Evolutionary conservation across 2,113 vertebrate genomes (phyloP).

Genomic region (Seriola dumerili): DNA sequence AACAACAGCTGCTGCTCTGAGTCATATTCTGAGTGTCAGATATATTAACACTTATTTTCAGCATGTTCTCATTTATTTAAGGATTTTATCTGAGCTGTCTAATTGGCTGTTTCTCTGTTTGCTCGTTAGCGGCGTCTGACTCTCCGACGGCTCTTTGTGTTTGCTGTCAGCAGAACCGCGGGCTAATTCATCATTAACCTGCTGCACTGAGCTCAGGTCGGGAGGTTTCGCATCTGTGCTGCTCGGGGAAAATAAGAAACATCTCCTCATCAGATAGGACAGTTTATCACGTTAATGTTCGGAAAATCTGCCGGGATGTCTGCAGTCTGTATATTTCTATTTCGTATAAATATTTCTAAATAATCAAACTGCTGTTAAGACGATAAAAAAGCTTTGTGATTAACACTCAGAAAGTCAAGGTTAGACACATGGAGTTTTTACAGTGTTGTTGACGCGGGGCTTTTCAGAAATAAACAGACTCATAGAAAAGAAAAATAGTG

Average conservation of each 20-base stretch:
- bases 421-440: background rate
- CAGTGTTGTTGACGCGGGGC: background rate
- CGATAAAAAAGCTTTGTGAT: background rate
- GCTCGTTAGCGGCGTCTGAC: background rate
- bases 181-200: conserved; percentile 21
- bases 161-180: conserved; percentile 17
- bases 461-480: no score
- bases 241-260: background rate
- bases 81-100: background rate
- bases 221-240: background rate
- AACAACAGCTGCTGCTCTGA: conserved; percentile 42
- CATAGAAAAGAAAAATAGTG: no score
- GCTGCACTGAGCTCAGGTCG: background rate
- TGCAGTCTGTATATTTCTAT: background rate
- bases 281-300: background rate
- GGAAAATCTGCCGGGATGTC: background rate
- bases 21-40: background rate
- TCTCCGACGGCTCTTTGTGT: conserved; percentile 7
- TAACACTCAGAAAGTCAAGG: no score
- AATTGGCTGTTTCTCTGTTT: conserved; percentile 3
- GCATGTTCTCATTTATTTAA: background rate
- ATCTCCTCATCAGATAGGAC: conserved; percentile 1
- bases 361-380: background rate
- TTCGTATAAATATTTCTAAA: background rate
- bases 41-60: background rate